Evolutionary conservation across 2,113 vertebrate species (phyloP).

Genomic region (Okapia johnstoni): DNA sequence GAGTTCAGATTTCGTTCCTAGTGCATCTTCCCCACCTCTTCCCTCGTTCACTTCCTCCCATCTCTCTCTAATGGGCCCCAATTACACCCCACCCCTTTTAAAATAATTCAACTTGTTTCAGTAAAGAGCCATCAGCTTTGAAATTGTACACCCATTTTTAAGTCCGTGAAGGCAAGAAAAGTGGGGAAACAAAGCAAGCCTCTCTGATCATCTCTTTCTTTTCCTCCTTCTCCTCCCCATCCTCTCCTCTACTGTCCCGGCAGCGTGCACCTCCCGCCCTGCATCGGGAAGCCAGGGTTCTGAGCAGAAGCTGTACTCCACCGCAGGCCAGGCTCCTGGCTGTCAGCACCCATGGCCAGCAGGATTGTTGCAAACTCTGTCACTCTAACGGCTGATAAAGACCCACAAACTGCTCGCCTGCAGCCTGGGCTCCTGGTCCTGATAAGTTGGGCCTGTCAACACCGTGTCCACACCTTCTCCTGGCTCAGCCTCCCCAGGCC

Average conservation of each 20-base stretch:
- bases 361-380: constrained; percentile 57
- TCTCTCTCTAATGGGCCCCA: not conserved
- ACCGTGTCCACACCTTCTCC: constrained; percentile 52
- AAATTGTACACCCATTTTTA: not conserved
- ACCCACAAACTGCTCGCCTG: constrained; percentile 37
- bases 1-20: not conserved
- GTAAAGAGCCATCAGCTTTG: not conserved
- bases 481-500: not conserved
- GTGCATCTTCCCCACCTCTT: fast-evolving
- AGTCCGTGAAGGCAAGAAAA: not conserved
- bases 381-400: constrained; percentile 75
- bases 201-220: not conserved
- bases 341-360: constrained; percentile 63
- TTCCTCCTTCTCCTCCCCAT: not conserved
- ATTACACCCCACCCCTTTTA: not conserved
- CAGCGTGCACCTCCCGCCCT: not conserved
- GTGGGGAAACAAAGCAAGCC: not conserved
- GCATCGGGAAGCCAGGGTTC: not conserved
- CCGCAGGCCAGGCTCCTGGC: not conserved
- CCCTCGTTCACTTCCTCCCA: not conserved
- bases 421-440: constrained; percentile 72
- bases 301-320: not conserved
- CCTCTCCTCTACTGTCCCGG: constrained; percentile 45
- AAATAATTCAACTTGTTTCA: not conserved
- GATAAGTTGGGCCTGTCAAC: constrained; percentile 77